phyloP scores from a whole-genome alignment of 1,140 invertebrate species.

The Dryas iulia region DNA sequence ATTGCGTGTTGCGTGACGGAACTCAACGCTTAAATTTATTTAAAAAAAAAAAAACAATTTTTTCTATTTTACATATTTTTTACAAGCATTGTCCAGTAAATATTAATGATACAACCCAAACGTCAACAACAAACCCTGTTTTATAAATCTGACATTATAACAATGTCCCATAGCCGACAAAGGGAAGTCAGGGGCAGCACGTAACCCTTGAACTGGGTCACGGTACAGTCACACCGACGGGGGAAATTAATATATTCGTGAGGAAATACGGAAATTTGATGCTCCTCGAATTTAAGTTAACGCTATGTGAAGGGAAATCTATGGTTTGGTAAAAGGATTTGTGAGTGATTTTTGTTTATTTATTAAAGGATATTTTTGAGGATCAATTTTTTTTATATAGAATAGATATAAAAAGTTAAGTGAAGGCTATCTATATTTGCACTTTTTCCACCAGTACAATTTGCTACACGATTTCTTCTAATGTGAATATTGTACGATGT shows the following conservation, averaged over 20 bases:
- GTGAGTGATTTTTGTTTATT: too few species aligned
- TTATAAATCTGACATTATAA: slow-evolving; percentile 5
- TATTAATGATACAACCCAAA: not conserved
- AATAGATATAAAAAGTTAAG: too few species aligned
- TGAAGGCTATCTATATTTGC: too few species aligned
- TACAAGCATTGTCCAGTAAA: not conserved
- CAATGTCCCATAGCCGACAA: slow-evolving; percentile 3
- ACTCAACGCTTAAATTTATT: too few species aligned
- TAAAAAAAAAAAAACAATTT: not conserved
- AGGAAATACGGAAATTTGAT: not conserved
- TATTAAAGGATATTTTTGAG: not conserved
- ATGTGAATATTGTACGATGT: too few species aligned
- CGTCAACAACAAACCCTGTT: not conserved
- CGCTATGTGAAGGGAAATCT: not conserved
- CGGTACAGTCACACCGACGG: slow-evolving; percentile 4
- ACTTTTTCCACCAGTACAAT: too few species aligned
- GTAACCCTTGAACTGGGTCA: slow-evolving; percentile 16
- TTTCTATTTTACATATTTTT: not conserved
- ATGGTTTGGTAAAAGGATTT: too few species aligned
- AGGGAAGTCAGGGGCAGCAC: slow-evolving; percentile 9
- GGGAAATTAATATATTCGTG: not conserved
- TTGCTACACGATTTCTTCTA: too few species aligned
- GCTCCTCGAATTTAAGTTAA: not conserved
- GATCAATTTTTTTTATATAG: too few species aligned
- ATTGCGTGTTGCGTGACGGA: too few species aligned